phyloP scores from a whole-genome alignment of 1,140 invertebrate species.

The Lasaia peninsularis region DNA sequence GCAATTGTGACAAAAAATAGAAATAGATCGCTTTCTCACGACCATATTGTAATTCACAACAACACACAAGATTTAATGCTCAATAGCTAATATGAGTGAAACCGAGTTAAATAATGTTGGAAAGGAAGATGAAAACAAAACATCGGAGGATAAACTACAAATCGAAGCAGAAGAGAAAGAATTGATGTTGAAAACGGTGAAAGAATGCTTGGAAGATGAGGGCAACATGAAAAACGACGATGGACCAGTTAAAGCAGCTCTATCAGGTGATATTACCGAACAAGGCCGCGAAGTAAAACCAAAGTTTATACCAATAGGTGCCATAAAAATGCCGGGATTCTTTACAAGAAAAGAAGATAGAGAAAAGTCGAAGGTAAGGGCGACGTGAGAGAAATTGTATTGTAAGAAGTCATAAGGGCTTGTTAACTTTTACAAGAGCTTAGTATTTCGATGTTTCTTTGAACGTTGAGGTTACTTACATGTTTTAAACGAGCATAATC shows the following conservation, averaged over 20 bases:
- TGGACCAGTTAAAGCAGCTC: slow-evolving; percentile 74
- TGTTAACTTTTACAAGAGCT: too few species aligned
- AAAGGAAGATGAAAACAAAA: slow-evolving; percentile 74
- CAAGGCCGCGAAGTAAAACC: slow-evolving; percentile 84
- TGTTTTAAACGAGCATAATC: too few species aligned
- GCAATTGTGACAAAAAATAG: not conserved
- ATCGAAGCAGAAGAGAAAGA: slow-evolving; percentile 85
- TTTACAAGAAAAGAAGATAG: slow-evolving; percentile 87
- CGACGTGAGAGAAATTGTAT: not conserved
- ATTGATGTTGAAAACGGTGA: slow-evolving; percentile 83
- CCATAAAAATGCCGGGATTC: slow-evolving; percentile 89
- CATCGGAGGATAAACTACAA: slow-evolving; percentile 84
- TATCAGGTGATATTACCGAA: slow-evolving; percentile 78
- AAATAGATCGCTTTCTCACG: not conserved
- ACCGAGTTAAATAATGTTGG: slow-evolving; percentile 59
- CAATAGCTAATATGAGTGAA: slow-evolving; percentile 42
- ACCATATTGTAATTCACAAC: not conserved
- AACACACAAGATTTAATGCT: too few species aligned
- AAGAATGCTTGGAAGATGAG: slow-evolving; percentile 60
- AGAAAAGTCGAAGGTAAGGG: slow-evolving; percentile 74
- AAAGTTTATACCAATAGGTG: slow-evolving; percentile 89
- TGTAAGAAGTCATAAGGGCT: too few species aligned
- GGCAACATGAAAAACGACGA: slow-evolving; percentile 69
- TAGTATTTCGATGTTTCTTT: too few species aligned
- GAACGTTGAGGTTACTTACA: too few species aligned